Evolutionary conservation across 2,888 invertebrate species (phyloP), one percentile per base, ranked within the genome.

Genomic region (Cephonodes hylas): DNA sequence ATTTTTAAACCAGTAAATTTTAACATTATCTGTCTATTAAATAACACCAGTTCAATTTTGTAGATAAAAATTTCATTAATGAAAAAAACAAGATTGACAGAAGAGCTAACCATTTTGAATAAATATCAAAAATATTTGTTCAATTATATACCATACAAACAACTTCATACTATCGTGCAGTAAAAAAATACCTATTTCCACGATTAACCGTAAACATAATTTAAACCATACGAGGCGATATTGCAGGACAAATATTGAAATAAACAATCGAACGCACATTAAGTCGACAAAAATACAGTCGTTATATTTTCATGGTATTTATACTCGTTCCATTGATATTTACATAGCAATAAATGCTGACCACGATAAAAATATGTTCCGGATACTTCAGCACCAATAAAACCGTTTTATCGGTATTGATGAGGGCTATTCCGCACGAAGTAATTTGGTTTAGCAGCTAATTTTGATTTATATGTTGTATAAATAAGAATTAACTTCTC

Each of bases 331-430:
- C 60, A 56, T 7, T n/a, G 25, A 76, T 80, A 80, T 79, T 77
- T 79, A 78, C 74, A 76, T 71, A 77, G 74, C 74, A 74, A 77
- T 80, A 79, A 80, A 74, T 75, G 69, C 73, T 73, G 72, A 75
- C 72, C 71, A 74, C 72, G 75, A 72, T 75, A 79, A 80, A 80
- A 79, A 77, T 76, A 79, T 79, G 74, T 64, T 68, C 65, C 67
- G 61, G 70, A 72, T 72, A 75, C 79, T 76, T 78, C 78, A 76
- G 70, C 62, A 46, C 68, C 67, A 62, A 71, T 79, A 77, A 80
- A 76, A 63, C 58, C 66, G 69, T 69, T 74, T 75, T 76, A 78
- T 76, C 67, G 75, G 60, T 59, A 69, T 74, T 75, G 74, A 77
- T 73, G 71, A 70, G 71, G 68, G 67, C 53, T 65, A 72, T 68